Conservation (phyloP, 2,797 vertebrate genomes). For the Falco peregrinus region DNA sequence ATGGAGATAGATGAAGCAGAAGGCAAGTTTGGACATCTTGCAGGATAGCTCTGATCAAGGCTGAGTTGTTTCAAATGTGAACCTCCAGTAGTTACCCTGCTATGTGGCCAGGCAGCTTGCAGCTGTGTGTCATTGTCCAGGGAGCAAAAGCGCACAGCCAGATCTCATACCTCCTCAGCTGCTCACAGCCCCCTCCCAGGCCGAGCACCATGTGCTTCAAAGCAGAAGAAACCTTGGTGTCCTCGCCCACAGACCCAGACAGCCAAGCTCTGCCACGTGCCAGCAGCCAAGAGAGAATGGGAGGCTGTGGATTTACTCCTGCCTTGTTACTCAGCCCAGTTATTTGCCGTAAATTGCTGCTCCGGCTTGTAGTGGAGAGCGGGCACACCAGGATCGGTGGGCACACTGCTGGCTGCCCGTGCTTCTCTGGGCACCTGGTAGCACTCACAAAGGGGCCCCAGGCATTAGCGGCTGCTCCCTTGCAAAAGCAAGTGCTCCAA, state of each 20-base stretch:
- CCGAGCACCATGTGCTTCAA: neutral
- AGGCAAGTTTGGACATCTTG: accelerated
- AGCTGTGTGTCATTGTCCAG: neutral
- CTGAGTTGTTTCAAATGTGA: neutral
- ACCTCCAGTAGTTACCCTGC: neutral
- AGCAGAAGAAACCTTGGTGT: neutral
- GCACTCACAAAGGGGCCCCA: neutral
- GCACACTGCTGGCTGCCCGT: neutral
- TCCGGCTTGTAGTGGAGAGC: neutral
- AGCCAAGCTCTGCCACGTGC: neutral
- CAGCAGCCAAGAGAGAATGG: neutral
- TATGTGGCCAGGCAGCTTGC: neutral
- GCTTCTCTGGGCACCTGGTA: neutral
- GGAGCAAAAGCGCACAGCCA: neutral
- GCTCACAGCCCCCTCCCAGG: neutral
- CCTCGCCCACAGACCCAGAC: neutral
- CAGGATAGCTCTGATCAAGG: neutral
- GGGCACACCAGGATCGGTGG: neutral
- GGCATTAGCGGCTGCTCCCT: neutral
- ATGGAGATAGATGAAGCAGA: neutral
- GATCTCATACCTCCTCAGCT: neutral
- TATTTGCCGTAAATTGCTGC: neutral
- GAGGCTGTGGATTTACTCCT: neutral
- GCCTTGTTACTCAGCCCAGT: neutral
- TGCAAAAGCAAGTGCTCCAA: neutral